A percentile compares a stretch with the other conserved stretches of the same genome.
phyloP scores from a whole-genome alignment of 2,888 invertebrate species.

The Dorcus hopei region DNA sequence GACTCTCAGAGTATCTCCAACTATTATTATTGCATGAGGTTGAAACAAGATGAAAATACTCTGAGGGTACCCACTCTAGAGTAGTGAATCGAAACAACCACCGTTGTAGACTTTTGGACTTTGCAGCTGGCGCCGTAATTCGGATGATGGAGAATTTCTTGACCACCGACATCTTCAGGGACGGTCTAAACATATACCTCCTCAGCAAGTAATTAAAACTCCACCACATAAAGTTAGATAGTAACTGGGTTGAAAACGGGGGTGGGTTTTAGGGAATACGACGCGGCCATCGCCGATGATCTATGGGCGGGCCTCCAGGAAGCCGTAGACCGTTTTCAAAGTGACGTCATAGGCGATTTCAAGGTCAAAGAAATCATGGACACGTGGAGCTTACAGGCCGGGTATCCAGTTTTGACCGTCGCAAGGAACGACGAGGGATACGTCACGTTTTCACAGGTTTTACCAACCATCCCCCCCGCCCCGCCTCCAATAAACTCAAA shows the following conservation, averaged over 20 bases:
- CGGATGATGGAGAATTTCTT: conserved; percentile 23
- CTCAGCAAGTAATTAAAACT: conserved; percentile 12
- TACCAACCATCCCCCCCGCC: neutral
- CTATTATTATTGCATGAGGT: too few relatives aligned
- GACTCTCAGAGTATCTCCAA: too few relatives aligned
- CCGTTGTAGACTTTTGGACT: conserved; percentile 24
- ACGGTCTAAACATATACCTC: conserved; percentile 19
- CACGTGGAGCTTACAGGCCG: conserved; percentile 19
- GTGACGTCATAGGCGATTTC: neutral
- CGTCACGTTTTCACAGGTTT: conserved; percentile 11
- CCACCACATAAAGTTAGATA: too few relatives aligned
- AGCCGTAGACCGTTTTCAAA: neutral
- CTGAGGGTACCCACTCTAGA: too few relatives aligned
- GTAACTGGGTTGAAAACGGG: too few relatives aligned
- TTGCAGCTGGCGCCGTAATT: conserved; percentile 59
- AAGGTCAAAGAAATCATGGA: conserved; percentile 11
- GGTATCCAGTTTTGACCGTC: conserved; percentile 22
- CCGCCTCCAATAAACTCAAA: neutral
- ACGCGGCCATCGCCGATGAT: conserved; percentile 32
- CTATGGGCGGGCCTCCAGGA: conserved; percentile 38
- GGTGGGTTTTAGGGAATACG: conserved; percentile 14
- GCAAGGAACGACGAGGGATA: neutral
- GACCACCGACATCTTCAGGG: conserved; percentile 14
- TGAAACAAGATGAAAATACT: too few relatives aligned
- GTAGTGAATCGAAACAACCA: conserved; percentile 22